Conservation (phyloP, 2,113 vertebrate species). For the Gila orcuttii region DNA sequence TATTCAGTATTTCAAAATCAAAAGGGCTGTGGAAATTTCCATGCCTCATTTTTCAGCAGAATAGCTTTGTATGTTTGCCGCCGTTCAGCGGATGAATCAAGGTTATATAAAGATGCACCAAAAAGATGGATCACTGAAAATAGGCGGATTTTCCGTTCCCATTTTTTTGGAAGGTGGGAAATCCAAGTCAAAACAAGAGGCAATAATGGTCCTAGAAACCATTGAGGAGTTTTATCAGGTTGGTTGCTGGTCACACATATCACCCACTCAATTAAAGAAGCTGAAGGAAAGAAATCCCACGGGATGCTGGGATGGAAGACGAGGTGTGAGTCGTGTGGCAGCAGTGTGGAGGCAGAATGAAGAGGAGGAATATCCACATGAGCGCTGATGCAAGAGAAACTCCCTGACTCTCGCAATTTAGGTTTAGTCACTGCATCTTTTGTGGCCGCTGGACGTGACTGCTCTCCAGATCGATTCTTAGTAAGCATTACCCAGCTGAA, state of each 20-base stretch:
- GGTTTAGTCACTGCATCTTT: slow-evolving; percentile 12
- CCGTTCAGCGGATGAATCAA: background rate
- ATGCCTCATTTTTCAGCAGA: background rate
- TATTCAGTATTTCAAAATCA: background rate
- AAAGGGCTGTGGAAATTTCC: background rate
- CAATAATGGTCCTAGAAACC: slow-evolving; percentile 8
- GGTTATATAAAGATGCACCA: slow-evolving; percentile 2
- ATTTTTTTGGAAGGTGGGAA: background rate
- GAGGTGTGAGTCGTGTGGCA: slow-evolving; percentile 50
- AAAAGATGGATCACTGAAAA: background rate
- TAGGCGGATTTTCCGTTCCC: background rate
- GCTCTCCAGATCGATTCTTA: slow-evolving; percentile 9
- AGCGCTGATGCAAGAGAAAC: slow-evolving; percentile 53
- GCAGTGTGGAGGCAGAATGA: slow-evolving; percentile 35
- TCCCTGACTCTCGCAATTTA: slow-evolving; percentile 31
- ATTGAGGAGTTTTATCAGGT: background rate
- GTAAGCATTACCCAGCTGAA: background rate
- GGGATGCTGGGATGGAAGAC: slow-evolving; percentile 28
- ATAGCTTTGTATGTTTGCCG: background rate
- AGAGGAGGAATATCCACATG: slow-evolving; percentile 41
- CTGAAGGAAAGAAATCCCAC: slow-evolving; percentile 54
- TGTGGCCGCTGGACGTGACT: background rate
- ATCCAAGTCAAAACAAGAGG: slow-evolving; percentile 1
- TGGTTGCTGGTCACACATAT: slow-evolving; percentile 51
- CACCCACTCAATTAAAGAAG: slow-evolving; percentile 49